phyloP scores from a whole-genome alignment of 2,113 vertebrate genomes.

The Microcebus lehilahytsara region DNA sequence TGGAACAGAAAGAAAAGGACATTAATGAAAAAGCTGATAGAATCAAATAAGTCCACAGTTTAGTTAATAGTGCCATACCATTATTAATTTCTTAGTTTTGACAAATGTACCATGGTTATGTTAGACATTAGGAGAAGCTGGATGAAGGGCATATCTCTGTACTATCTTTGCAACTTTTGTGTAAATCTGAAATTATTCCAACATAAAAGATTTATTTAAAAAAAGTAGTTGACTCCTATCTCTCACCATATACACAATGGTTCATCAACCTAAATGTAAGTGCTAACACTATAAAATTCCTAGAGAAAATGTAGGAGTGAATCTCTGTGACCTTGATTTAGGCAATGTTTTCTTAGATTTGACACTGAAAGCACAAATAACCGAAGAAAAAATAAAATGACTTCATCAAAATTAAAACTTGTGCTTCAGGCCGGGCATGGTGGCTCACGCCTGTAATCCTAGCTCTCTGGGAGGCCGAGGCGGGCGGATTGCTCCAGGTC shows the following conservation, averaged over 20 bases:
- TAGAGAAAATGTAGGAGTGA: not conserved
- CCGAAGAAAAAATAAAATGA: not conserved
- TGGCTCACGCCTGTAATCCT: too few species aligned
- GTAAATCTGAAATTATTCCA: slow-evolving; percentile 8
- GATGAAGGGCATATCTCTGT: not conserved
- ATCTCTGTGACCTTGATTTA: not conserved
- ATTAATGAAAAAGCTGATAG: not conserved
- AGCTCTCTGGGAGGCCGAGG: too few species aligned
- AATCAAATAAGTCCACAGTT: not conserved
- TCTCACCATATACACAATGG: not conserved
- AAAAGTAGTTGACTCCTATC: not conserved
- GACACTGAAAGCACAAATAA: not conserved
- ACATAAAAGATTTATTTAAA: not conserved
- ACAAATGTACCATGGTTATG: not conserved
- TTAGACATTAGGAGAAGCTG: not conserved
- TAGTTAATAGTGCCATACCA: not conserved
- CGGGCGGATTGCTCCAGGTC: too few species aligned
- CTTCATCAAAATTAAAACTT: slow-evolving; percentile 17
- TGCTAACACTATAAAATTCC: not conserved
- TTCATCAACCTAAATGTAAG: not conserved
- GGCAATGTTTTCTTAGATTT: not conserved
- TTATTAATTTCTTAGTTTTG: slow-evolving; percentile 41
- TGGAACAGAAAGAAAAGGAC: not conserved
- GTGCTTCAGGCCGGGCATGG: too few species aligned
- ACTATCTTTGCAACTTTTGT: not conserved